phyloP scores from a whole-genome alignment of 2,113 vertebrate genomes.

The Oplegnathus fasciatus region DNA sequence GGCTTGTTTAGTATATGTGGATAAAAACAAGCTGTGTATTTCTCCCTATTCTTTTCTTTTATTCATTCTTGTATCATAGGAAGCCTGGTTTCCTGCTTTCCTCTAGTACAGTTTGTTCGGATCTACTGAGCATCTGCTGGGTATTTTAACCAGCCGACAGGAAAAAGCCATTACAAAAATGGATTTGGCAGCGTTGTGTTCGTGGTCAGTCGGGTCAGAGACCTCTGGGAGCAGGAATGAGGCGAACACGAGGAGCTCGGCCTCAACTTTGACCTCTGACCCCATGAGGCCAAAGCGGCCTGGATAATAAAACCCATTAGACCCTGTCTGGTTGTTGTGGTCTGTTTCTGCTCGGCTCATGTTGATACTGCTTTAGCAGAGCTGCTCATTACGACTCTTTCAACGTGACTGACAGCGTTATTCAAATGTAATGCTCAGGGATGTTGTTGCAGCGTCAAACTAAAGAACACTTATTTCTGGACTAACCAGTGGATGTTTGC shows the following conservation, averaged over 20 bases:
- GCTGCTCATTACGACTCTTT: background rate
- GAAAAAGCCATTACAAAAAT: slow-evolving; percentile 1
- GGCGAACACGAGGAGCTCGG: background rate
- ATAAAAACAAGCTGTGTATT: too few relatives aligned
- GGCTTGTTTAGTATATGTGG: too few relatives aligned
- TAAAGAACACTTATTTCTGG: background rate
- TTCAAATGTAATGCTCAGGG: background rate
- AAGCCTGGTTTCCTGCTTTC: background rate
- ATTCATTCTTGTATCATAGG: too few relatives aligned
- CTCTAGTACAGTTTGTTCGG: background rate
- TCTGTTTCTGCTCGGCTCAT: background rate
- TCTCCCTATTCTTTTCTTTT: too few relatives aligned
- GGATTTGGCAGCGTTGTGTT: background rate
- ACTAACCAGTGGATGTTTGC: too few relatives aligned
- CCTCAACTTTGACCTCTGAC: background rate
- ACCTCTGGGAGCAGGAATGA: slow-evolving; percentile 12
- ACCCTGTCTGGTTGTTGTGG: background rate
- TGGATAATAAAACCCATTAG: background rate
- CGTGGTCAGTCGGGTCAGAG: background rate
- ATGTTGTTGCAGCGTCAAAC: background rate
- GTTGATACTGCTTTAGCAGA: background rate
- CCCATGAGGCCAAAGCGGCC: background rate
- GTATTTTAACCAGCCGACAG: background rate
- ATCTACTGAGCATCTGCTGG: background rate
- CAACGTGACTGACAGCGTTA: background rate